These are phyloP conservation scores for Ctenicera cuprea DNA, from an alignment of 2,888 invertebrate genomes.

Conservation along the genomic window DNA sequence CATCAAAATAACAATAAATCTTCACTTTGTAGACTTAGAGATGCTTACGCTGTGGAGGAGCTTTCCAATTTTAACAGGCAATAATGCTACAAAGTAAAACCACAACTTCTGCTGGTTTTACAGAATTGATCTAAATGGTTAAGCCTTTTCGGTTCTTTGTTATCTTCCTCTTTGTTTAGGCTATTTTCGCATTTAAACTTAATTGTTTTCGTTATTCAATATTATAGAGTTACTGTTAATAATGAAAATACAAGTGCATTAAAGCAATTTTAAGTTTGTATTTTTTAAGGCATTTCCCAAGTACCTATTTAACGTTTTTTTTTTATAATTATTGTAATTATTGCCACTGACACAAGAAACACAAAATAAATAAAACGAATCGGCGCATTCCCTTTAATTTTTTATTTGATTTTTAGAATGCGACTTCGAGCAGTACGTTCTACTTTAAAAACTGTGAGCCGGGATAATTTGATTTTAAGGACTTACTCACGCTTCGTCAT, in stretches of 20 bases:
- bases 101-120: not conserved
- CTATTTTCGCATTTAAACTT: not conserved
- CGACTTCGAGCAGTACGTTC: slow-evolving; percentile 23
- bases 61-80: not conserved
- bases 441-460: slow-evolving; percentile 34
- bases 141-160: not conserved
- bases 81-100: not conserved
- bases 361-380: not conserved
- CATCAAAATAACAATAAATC: no score
- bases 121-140: not conserved
- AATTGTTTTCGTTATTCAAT: not conserved
- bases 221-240: not conserved
- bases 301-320: no score
- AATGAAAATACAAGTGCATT: no score
- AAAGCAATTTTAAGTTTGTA: no score
- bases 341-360: not conserved
- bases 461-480: slow-evolving; percentile 39
- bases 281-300: no score
- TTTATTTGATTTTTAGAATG: slow-evolving; percentile 9
- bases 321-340: no score
- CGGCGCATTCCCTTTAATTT: slow-evolving; percentile 28
- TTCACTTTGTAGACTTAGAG: no score
- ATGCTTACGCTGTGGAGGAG: no score
- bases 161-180: not conserved
- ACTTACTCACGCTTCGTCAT: slow-evolving; percentile 35